Conservation (phyloP, 2,113 vertebrate species). For the Sceloporus tristichus region DNA sequence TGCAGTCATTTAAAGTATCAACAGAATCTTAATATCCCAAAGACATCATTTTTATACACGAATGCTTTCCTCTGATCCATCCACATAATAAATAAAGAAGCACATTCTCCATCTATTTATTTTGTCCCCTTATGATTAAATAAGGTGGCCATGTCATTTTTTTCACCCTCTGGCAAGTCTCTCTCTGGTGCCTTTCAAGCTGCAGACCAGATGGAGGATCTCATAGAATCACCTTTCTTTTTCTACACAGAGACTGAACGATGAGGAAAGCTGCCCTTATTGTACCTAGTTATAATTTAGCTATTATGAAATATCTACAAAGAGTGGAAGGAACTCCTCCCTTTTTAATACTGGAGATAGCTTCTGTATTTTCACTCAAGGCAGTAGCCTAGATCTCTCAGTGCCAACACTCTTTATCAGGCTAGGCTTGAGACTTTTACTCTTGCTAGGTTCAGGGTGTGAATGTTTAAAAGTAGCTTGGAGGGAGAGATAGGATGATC, state of each 20-base stretch:
- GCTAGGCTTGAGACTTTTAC: neutral
- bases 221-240: neutral
- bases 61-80: slow-evolving; percentile 2
- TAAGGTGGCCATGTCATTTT: neutral
- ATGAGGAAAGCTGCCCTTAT: neutral
- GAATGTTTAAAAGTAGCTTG: neutral
- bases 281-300: neutral
- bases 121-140: slow-evolving; percentile 1
- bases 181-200: neutral
- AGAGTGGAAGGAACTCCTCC: no score
- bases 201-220: neutral
- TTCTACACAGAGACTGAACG: neutral
- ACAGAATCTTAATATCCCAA: slow-evolving; percentile 16
- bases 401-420: no score
- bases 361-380: neutral
- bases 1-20: slow-evolving; percentile 25
- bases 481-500: neutral
- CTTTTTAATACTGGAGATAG: neutral
- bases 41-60: slow-evolving; percentile 22
- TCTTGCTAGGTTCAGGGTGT: neutral
- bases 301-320: neutral
- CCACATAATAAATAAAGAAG: neutral
- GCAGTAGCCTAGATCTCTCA: no score
- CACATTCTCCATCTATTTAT: neutral
- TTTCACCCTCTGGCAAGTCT: neutral